phyloP scores from a whole-genome alignment of 2,113 vertebrate species.

The Phoxinus phoxinus region DNA sequence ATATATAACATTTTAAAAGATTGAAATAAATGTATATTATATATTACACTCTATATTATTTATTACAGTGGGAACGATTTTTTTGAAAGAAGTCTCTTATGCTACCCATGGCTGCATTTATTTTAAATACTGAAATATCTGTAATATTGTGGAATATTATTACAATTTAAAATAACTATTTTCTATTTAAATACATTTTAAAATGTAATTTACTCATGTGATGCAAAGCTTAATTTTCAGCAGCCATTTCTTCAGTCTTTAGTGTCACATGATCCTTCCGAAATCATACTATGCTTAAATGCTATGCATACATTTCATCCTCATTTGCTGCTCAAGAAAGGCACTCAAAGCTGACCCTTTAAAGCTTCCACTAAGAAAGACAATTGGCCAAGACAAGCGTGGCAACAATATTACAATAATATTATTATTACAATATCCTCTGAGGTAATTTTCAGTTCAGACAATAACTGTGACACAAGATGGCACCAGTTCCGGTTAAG shows the following conservation, averaged over 20 bases:
- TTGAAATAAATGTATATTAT: too few relatives aligned
- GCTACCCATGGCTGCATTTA: not conserved
- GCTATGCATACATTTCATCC: not conserved
- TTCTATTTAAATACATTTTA: not conserved
- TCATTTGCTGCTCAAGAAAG: not conserved
- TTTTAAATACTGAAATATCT: not conserved
- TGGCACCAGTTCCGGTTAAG: too few relatives aligned
- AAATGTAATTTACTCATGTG: not conserved
- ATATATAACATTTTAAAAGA: too few relatives aligned
- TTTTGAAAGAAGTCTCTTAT: not conserved
- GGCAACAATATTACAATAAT: not conserved
- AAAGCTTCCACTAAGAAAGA: not conserved
- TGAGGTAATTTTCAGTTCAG: not conserved
- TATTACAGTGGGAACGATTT: not conserved
- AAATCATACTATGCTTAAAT: not conserved
- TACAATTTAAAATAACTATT: not conserved
- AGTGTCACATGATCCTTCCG: not conserved
- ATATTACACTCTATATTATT: too few relatives aligned
- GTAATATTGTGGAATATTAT: not conserved
- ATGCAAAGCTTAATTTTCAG: not conserved
- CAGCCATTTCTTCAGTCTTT: not conserved
- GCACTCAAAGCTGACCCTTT: too few relatives aligned
- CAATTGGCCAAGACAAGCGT: not conserved
- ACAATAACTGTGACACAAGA: too few relatives aligned
- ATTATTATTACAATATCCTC: not conserved